Conservation (phyloP, 2,888 invertebrate species). For the Archaeoteleia sp. region DNA sequence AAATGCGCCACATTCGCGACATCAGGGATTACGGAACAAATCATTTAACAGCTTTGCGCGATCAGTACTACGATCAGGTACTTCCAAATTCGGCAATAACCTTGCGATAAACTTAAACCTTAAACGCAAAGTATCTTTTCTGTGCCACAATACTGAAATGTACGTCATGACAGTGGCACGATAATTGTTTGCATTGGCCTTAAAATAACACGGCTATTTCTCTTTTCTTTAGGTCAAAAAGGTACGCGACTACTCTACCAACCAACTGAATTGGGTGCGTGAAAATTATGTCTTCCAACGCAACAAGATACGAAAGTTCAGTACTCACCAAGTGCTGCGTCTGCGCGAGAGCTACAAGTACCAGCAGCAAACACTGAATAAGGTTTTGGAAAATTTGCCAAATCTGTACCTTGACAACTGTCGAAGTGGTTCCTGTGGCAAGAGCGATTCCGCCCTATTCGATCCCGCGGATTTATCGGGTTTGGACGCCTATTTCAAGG, state of each 20-base stretch:
- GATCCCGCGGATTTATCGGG: constrained; percentile 77
- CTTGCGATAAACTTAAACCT: no score
- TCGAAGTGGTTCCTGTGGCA: constrained; percentile 86
- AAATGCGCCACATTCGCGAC: constrained; percentile 89
- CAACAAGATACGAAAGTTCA: constrained; percentile 95
- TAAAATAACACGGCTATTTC: background rate
- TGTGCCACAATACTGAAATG: no score
- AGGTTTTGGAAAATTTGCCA: constrained; percentile 93
- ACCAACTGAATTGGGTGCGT: constrained; percentile 93
- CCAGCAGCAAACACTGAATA: constrained; percentile 95
- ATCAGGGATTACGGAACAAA: constrained; percentile 94
- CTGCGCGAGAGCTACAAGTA: constrained; percentile 95
- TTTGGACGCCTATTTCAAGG: constrained; percentile 78
- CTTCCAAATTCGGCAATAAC: background rate
- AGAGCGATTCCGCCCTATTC: constrained; percentile 85
- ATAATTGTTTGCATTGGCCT: no score
- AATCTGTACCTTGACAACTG: constrained; percentile 95
- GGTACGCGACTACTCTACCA: constrained; percentile 93
- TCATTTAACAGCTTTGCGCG: constrained; percentile 88
- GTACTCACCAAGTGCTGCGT: constrained; percentile 91
- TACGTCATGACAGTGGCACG: no score
- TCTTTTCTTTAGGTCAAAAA: constrained; percentile 84
- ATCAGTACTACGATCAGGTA: constrained; percentile 96
- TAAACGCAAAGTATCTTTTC: no score
- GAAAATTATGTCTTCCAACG: constrained; percentile 97